Conservation (phyloP, 2,888 invertebrate genomes). For the Exephanes ischioxanthus region DNA sequence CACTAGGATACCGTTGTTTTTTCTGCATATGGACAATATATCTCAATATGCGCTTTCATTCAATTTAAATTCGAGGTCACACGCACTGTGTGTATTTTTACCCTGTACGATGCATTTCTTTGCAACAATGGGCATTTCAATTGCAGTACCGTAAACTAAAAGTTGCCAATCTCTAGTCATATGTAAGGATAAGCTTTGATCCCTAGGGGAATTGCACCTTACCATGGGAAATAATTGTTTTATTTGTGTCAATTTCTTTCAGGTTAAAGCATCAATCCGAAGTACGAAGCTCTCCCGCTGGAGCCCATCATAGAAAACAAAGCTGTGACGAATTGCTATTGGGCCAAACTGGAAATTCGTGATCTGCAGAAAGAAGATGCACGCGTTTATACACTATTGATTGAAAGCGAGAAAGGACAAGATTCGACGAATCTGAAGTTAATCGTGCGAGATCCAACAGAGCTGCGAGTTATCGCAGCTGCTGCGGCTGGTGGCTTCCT, state of each 20-base stretch:
- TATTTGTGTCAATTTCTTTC: conserved; percentile 26
- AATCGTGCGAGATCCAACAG: conserved; percentile 81
- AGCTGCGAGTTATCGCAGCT: conserved; percentile 81
- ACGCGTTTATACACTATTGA: conserved; percentile 93
- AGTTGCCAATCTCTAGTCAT: background rate
- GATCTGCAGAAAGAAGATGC: conserved; percentile 93
- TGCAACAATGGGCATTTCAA: no score
- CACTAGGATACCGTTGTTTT: no score
- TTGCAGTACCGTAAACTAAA: background rate
- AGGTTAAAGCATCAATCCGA: conserved; percentile 82
- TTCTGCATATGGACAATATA: no score
- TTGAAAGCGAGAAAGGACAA: conserved; percentile 94
- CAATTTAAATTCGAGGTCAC: background rate
- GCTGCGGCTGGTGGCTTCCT: conserved; percentile 79
- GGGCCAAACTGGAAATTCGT: conserved; percentile 92
- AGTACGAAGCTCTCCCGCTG: conserved; percentile 82
- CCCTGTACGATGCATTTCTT: no score
- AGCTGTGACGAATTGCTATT: conserved; percentile 89
- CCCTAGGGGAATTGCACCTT: background rate
- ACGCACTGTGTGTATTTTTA: no score
- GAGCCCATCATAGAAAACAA: conserved; percentile 82
- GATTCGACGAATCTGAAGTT: conserved; percentile 86
- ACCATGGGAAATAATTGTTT: background rate
- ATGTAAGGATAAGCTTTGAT: background rate
- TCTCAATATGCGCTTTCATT: background rate